phyloP scores from a whole-genome alignment of 2,888 invertebrate species.

The Melanotus villosus region DNA sequence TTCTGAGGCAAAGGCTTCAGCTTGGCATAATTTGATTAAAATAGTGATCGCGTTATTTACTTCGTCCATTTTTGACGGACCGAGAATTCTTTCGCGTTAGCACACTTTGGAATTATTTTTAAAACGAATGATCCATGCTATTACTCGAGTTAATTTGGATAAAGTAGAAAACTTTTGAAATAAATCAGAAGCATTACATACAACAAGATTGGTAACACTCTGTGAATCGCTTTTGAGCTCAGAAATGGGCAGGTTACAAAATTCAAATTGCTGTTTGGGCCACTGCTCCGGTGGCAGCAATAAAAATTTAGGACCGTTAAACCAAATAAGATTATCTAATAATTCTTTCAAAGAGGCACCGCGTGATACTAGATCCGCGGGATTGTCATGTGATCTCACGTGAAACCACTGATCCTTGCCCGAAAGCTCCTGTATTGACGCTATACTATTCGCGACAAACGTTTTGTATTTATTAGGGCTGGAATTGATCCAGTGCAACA shows the following conservation, averaged over 20 bases:
- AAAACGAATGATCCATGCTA: too few relatives aligned
- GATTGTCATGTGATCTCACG: neutral
- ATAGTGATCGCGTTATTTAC: neutral
- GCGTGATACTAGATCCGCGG: neutral
- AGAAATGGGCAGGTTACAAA: too few relatives aligned
- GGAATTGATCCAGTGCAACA: slow-evolving; percentile 10
- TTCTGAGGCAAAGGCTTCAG: too few relatives aligned
- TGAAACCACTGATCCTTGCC: neutral
- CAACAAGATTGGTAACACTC: too few relatives aligned
- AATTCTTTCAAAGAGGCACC: neutral
- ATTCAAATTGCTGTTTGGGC: too few relatives aligned
- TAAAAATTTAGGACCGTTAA: neutral
- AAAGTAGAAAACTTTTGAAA: neutral
- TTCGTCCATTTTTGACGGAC: too few relatives aligned
- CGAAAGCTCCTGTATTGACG: neutral
- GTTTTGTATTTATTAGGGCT: neutral
- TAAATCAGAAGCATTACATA: too few relatives aligned
- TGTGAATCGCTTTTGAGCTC: too few relatives aligned
- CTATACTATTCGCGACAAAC: slow-evolving; percentile 3
- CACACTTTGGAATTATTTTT: too few relatives aligned
- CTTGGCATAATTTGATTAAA: neutral
- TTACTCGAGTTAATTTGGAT: too few relatives aligned
- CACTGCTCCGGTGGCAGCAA: neutral
- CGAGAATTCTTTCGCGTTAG: too few relatives aligned
- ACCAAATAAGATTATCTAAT: neutral